Base-by-base conservation (phyloP, 2,888 invertebrate genomes). In the Thyatira batis region DNA sequence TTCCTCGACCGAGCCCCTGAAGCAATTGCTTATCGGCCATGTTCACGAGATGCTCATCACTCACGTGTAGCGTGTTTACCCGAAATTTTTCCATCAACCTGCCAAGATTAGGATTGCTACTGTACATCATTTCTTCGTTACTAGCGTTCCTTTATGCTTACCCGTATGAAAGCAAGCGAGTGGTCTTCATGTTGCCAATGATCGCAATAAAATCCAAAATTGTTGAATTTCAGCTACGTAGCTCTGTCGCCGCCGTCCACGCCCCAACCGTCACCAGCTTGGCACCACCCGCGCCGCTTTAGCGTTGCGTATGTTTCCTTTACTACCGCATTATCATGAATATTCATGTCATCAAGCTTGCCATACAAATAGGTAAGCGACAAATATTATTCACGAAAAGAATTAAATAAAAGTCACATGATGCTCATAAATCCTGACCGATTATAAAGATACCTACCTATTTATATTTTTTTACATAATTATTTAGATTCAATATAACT, bases 221-320 rank as follows among this genome's bases (percentile, higher is more conserved):
- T 80, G 69, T 80, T 78, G 61, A 74, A 72, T 84, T 84, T 78
- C 82, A 83, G 83, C 69, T 72, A 74, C 62, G 72, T 76, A 70
- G 63, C 67, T 68, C 66, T 80, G 73, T 78, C 78, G 71, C 71
- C 76, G 71, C 78, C 79, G 58, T 51, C 71, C 64, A 75, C 79
- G 53, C 73, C 77, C 49, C 78, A 71, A 54, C 69, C 76, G 54
- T 72, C 75, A 50, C 80, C 79, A 57, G 75, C 80, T 60, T 84
- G 83, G 83, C 65, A 75, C 55, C 82, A n/a, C 39, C 39, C 39
- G 39, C 39, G 77, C 51, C 81, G 84, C 71, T 77, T 74, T 63
- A 57, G 64, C 60, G 61, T 82, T 66, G 69, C 71, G 84, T 85
- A 85, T 64, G 83, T 82, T 75, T 59, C 60, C 53, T 64, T 71